phyloP scores from a whole-genome alignment of 2,797 vertebrate species.

The Champsocephalus gunnari region DNA sequence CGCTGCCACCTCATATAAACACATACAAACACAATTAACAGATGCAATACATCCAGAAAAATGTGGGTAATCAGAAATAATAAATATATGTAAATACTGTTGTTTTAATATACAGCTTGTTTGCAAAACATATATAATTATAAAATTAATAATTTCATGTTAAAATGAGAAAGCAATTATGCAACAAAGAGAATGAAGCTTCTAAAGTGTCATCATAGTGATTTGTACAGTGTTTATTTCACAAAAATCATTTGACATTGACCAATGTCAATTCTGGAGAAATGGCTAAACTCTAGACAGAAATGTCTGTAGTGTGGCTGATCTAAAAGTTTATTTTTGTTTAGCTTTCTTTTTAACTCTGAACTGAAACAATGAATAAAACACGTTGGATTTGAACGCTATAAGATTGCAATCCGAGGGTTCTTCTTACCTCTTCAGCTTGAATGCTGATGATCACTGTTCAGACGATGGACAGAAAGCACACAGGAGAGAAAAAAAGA shows the following conservation, averaged over 20 bases:
- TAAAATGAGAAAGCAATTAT: not conserved
- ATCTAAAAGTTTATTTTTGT: not conserved
- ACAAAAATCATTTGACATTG: slow-evolving; percentile 16
- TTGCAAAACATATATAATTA: not conserved
- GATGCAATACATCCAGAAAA: not conserved
- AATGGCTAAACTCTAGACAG: not conserved
- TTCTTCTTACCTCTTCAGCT: slow-evolving; percentile 78
- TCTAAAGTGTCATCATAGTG: not conserved
- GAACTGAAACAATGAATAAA: not conserved
- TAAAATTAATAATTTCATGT: not conserved
- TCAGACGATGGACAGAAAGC: slow-evolving; percentile 51
- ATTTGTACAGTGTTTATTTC: not conserved
- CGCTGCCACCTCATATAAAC: slow-evolving; percentile 74
- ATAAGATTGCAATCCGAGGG: not conserved
- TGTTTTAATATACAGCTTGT: not conserved
- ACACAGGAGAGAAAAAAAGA: slow-evolving; percentile 40
- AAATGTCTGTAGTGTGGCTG: not conserved
- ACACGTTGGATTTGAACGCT: not conserved
- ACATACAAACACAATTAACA: slow-evolving; percentile 24
- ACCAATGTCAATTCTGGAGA: not conserved
- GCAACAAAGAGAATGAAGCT: not conserved
- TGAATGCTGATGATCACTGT: slow-evolving; percentile 64
- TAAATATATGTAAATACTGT: not conserved
- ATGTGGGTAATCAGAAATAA: not conserved
- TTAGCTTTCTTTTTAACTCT: not conserved